These are phyloP conservation scores for Sinhomidia bicolor DNA, from an alignment of 2,888 invertebrate species.

Conservation along the genomic window DNA sequence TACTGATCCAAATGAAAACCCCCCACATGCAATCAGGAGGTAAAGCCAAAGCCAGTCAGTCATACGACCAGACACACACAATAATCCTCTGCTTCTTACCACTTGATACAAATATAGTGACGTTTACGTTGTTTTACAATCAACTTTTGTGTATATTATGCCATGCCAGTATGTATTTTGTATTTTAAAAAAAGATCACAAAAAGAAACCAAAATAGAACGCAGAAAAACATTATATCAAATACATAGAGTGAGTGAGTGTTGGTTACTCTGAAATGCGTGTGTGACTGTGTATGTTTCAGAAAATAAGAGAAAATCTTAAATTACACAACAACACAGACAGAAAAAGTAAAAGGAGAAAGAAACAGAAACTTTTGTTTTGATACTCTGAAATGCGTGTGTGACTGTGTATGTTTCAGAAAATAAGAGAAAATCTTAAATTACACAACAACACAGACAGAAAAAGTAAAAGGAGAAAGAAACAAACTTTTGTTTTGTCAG, in stretches of 20 bases:
- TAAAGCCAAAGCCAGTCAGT: neutral
- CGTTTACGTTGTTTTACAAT: neutral
- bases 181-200: slow-evolving; percentile 1
- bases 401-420: neutral
- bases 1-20: slow-evolving; percentile 75
- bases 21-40: slow-evolving; percentile 72
- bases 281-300: neutral
- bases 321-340: slow-evolving; percentile 21
- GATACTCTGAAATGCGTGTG: neutral
- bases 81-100: neutral
- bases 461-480: slow-evolving; percentile 25
- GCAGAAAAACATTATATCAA: neutral
- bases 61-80: neutral
- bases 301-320: slow-evolving; percentile 27
- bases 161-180: neutral
- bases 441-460: neutral
- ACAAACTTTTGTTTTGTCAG: slow-evolving; percentile 51
- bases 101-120: slow-evolving; percentile 28
- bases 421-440: slow-evolving; percentile 38
- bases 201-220: neutral
- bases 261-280: neutral
- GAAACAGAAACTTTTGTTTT: slow-evolving; percentile 50
- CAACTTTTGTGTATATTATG: neutral
- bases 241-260: no score
- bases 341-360: neutral